Evolutionary conservation across 2,888 invertebrate species (phyloP).

Genomic region (Heliconius sara): DNA sequence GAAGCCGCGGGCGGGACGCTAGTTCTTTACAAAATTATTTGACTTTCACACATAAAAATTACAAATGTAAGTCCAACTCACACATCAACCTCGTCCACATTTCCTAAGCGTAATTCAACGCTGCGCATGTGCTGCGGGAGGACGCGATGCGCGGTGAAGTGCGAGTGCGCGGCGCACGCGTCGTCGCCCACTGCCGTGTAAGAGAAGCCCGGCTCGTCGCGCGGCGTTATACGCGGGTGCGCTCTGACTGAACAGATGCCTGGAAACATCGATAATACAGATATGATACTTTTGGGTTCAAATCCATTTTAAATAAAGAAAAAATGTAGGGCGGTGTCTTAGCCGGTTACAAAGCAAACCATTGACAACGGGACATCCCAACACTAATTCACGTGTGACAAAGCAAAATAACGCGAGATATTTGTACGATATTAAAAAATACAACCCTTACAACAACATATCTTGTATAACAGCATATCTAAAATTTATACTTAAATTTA

Average conservation of each 20-base stretch:
- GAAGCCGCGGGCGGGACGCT: no score
- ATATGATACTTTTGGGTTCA: no score
- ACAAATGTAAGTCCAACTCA: constrained; percentile 46
- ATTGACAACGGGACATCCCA: background rate
- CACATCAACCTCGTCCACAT: constrained; percentile 57
- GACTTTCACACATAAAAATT: background rate
- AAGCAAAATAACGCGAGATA: no score
- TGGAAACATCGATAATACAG: constrained; percentile 47
- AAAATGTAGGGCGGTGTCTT: no score
- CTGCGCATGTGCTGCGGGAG: constrained; percentile 54
- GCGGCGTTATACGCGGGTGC: constrained; percentile 84
- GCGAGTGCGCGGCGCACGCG: constrained; percentile 64
- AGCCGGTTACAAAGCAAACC: background rate
- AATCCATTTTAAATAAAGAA: no score
- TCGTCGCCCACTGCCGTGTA: constrained; percentile 61
- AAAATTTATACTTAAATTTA: no score
- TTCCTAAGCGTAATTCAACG: constrained; percentile 50
- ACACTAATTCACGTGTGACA: no score
- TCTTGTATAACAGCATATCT: no score
- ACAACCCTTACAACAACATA: no score
- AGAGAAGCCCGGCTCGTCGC: constrained; percentile 87
- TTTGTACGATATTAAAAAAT: no score
- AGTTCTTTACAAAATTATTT: no score
- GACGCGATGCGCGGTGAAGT: constrained; percentile 65
- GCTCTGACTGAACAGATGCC: constrained; percentile 86